A percentile compares a stretch with the other conserved stretches of the same genome.
Conservation (phyloP, 2,113 vertebrate species). For the Hirundichthys speculiger region DNA sequence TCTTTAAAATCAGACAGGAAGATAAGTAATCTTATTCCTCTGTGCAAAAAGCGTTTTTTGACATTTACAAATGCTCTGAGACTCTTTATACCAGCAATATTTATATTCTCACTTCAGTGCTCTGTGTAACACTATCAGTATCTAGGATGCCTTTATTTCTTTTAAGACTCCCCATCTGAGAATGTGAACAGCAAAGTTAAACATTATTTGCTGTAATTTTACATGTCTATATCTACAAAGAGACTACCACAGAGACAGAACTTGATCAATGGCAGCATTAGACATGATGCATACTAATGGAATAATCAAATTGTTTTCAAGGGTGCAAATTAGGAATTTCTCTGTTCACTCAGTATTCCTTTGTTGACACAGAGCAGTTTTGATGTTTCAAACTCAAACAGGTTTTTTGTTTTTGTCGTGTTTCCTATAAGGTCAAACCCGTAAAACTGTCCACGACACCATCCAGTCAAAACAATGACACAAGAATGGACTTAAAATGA, state of each 20-base stretch:
- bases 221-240: not conserved
- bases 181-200: not conserved
- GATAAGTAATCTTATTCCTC: too few species aligned
- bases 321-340: constrained; percentile 7
- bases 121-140: not conserved
- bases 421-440: too few species aligned
- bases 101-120: not conserved
- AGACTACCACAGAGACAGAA: not conserved
- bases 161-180: not conserved
- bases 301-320: too few species aligned
- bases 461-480: constrained; percentile 23
- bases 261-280: constrained; percentile 43
- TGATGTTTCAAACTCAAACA: too few species aligned
- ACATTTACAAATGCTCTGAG: not conserved
- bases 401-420: too few species aligned
- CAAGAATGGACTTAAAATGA: constrained; percentile 7
- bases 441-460: too few species aligned
- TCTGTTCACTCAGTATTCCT: not conserved
- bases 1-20: too few species aligned
- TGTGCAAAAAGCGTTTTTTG: not conserved
- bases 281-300: not conserved
- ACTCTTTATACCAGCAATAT: not conserved
- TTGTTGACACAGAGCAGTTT: not conserved
- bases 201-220: not conserved
- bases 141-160: constrained; percentile 1